Percentiles rank a stretch among this genome's conserved stretches.
phyloP scores from a whole-genome alignment of 2,888 invertebrate genomes.

The Eristalis pertinax region DNA sequence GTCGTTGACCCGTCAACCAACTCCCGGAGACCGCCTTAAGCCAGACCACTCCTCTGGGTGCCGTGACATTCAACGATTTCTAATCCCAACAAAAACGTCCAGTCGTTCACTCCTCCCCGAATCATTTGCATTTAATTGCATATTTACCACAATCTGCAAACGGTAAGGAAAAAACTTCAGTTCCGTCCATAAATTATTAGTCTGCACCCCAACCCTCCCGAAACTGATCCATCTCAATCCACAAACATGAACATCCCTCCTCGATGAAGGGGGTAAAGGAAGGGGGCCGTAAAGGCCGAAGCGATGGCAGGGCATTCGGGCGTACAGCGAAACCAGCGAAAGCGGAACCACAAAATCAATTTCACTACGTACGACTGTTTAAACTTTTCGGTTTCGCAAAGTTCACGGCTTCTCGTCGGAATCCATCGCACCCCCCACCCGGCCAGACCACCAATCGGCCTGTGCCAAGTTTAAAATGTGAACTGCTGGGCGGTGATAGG shows the following conservation, averaged over 20 bases:
- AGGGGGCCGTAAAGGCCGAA: background rate
- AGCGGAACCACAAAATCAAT: constrained; percentile 53
- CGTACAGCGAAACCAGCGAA: background rate
- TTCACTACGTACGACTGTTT: constrained; percentile 35
- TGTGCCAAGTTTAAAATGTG: background rate
- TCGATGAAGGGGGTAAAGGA: background rate
- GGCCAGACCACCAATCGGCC: background rate
- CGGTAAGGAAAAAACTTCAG: background rate
- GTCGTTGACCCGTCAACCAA: background rate
- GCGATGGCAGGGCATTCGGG: background rate
- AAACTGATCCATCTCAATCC: background rate
- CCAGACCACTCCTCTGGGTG: constrained; percentile 1
- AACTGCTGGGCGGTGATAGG: background rate
- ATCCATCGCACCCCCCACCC: background rate
- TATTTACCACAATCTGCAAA: background rate
- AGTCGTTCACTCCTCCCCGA: background rate
- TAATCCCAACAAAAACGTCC: background rate
- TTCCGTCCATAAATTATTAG: background rate
- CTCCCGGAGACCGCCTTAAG: background rate
- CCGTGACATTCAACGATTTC: background rate
- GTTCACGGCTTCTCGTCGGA: constrained; percentile 51
- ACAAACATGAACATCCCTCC: background rate
- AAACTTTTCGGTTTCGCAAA: constrained; percentile 42
- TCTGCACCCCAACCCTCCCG: background rate
- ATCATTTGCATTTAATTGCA: background rate